Evolutionary conservation across 2,888 invertebrate genomes (phyloP).

Genomic region (Amiota minor): DNA sequence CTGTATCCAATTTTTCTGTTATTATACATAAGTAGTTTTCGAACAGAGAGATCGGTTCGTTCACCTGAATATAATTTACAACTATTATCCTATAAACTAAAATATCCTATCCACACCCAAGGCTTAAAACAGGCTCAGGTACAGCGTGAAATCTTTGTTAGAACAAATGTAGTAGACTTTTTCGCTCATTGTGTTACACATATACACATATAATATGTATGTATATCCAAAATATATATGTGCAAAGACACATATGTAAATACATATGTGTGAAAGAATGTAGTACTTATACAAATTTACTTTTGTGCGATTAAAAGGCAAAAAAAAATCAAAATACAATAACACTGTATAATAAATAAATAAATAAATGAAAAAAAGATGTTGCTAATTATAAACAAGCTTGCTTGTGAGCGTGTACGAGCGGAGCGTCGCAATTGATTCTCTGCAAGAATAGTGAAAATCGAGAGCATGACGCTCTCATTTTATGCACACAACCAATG

Average conservation of each 20-base stretch:
- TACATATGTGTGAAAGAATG: not conserved
- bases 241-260: not conserved
- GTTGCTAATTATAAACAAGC: slow-evolving; percentile 27
- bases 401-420: not conserved
- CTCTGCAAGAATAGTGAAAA: too few relatives aligned
- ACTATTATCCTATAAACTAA: too few relatives aligned
- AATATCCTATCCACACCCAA: too few relatives aligned
- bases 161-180: too few relatives aligned
- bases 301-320: not conserved
- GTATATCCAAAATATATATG: not conserved
- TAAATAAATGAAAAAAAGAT: slow-evolving; percentile 32
- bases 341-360: slow-evolving; percentile 41
- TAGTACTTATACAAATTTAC: not conserved
- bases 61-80: too few relatives aligned
- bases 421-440: not conserved
- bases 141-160: too few relatives aligned
- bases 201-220: not conserved
- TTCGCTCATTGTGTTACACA: not conserved
- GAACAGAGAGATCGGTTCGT: too few relatives aligned
- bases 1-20: too few relatives aligned
- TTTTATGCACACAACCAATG: too few relatives aligned
- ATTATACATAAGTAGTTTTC: too few relatives aligned
- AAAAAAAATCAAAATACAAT: slow-evolving; percentile 8
- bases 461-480: too few relatives aligned
- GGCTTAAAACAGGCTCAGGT: too few relatives aligned